Percentiles rank a stretch among this genome's conserved stretches.
These are phyloP conservation scores for Rhingia campestris DNA, from an alignment of 2,888 invertebrate species.

Conservation along the genomic window DNA sequence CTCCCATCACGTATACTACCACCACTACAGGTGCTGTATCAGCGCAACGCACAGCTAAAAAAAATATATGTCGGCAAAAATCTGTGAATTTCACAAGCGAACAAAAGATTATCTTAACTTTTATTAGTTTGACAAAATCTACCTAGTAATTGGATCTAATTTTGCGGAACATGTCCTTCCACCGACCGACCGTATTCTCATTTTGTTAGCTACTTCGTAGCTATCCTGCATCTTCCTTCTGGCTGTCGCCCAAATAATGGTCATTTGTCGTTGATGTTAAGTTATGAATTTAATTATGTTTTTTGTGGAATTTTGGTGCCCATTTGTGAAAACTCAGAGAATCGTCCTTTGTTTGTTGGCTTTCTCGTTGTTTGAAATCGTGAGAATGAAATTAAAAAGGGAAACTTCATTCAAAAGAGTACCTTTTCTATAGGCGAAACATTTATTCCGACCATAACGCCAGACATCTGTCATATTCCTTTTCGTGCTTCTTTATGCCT, in stretches of 20 bases:
- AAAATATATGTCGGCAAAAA: background rate
- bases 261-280: slow-evolving; percentile 60
- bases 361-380: slow-evolving; percentile 41
- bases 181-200: background rate
- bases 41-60: slow-evolving; percentile 1
- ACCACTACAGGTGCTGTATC: background rate
- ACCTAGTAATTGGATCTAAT: slow-evolving; percentile 52
- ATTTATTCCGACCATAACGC: slow-evolving; percentile 45
- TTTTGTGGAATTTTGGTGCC: slow-evolving; percentile 27
- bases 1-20: background rate
- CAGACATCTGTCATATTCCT: slow-evolving; percentile 66
- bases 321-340: slow-evolving; percentile 30
- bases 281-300: slow-evolving; percentile 64
- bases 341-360: slow-evolving; percentile 38
- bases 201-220: background rate
- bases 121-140: slow-evolving; percentile 44
- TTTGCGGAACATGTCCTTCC: slow-evolving; percentile 31
- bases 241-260: slow-evolving; percentile 43
- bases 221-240: slow-evolving; percentile 7
- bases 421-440: slow-evolving; percentile 47
- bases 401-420: slow-evolving; percentile 46
- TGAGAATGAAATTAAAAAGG: slow-evolving; percentile 50
- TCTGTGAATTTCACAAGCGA: slow-evolving; percentile 18
- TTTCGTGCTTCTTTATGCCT: slow-evolving; percentile 36
- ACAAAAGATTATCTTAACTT: slow-evolving; percentile 28